Evolutionary conservation across 2,888 invertebrate genomes (phyloP).

Genomic region (Spisula solida): DNA sequence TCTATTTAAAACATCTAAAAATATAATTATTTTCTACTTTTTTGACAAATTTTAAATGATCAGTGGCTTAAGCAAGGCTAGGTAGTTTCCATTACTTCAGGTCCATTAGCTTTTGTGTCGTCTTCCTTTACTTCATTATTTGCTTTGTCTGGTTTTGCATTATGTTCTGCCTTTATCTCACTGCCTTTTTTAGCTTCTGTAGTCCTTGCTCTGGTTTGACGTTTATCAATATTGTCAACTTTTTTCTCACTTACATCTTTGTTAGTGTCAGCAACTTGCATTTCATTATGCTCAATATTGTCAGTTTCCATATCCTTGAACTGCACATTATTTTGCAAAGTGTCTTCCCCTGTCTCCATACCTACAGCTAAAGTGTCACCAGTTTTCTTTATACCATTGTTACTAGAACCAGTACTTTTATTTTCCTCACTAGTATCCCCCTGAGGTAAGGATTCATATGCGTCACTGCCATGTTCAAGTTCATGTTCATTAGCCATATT

Average conservation of each 20-base stretch:
- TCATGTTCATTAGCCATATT: slow-evolving; percentile 21
- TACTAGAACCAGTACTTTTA: background rate
- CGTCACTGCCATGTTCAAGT: background rate
- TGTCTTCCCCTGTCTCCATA: background rate
- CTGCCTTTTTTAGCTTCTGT: background rate
- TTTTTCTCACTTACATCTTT: background rate
- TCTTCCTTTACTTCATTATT: background rate
- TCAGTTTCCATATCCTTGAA: background rate
- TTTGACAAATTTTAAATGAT: background rate
- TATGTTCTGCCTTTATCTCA: slow-evolving; percentile 3
- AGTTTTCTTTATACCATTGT: background rate
- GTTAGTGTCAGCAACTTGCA: background rate
- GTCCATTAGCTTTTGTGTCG: background rate
- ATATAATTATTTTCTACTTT: too few species aligned
- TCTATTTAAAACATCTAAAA: too few species aligned
- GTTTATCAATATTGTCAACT: background rate
- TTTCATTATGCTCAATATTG: background rate
- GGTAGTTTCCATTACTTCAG: background rate
- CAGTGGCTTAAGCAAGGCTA: background rate
- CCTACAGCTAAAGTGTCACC: background rate
- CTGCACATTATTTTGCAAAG: background rate
- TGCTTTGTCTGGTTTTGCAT: background rate
- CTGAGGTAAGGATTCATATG: background rate
- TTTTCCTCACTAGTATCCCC: slow-evolving; percentile 12
- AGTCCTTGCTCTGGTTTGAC: background rate